A percentile compares a stretch with the other conserved stretches of the same genome.
These are phyloP conservation scores for Drosophila arizonae DNA, from an alignment of 1,140 invertebrate species.

Conservation along the genomic window DNA sequence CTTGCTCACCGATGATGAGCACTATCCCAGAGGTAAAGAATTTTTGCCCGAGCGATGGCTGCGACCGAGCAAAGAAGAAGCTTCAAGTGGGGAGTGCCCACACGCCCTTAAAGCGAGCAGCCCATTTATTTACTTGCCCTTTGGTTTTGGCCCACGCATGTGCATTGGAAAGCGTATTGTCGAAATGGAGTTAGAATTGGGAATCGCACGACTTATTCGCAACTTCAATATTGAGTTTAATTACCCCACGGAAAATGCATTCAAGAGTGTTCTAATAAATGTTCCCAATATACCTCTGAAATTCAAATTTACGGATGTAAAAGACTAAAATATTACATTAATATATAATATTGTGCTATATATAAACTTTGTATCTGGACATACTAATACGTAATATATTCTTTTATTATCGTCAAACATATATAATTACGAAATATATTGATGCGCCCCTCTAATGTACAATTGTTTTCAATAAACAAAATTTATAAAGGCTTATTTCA, in stretches of 20 bases:
- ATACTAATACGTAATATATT: too few relatives aligned
- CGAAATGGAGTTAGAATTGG: slow-evolving; percentile 87
- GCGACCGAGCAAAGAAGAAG: slow-evolving; percentile 52
- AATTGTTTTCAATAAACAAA: too few relatives aligned
- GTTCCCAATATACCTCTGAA: slow-evolving; percentile 75
- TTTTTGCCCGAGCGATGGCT: slow-evolving; percentile 86
- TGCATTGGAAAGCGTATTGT: slow-evolving; percentile 87
- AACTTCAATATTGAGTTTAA: slow-evolving; percentile 85
- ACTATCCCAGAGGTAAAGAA: slow-evolving; percentile 83
- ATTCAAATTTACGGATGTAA: slow-evolving; percentile 72
- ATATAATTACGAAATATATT: too few relatives aligned
- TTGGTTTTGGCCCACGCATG: slow-evolving; percentile 85
- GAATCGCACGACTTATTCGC: slow-evolving; percentile 85
- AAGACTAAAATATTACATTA: slow-evolving; percentile 20
- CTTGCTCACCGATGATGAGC: slow-evolving; percentile 74
- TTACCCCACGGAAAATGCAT: slow-evolving; percentile 61
- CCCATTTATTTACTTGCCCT: slow-evolving; percentile 85
- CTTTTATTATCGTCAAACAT: too few relatives aligned
- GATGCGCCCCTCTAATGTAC: too few relatives aligned
- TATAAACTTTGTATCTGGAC: too few relatives aligned
- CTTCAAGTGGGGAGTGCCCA: slow-evolving; percentile 37
- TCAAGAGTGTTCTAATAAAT: slow-evolving; percentile 54
- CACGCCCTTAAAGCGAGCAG: slow-evolving; percentile 66
- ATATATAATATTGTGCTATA: too few relatives aligned
- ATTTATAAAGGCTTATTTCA: not conserved